These are phyloP conservation scores for Nerophis lumbriciformis DNA, from an alignment of 2,113 vertebrate genomes.

Conservation along the genomic window DNA sequence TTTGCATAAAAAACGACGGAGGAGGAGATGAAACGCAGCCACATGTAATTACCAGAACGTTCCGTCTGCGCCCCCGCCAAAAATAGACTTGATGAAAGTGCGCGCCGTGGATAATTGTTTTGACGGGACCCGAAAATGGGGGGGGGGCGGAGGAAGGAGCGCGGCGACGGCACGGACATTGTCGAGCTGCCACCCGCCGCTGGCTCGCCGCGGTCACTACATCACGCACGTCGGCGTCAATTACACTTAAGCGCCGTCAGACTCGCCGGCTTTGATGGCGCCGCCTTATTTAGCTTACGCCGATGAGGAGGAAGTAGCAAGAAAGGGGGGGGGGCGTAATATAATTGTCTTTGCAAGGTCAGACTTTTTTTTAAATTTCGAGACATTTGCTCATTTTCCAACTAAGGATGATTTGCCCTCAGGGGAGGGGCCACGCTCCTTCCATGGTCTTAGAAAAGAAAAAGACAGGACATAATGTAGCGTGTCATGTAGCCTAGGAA, in stretches of 20 bases:
- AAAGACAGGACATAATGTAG: not conserved
- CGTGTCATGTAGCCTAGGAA: not conserved
- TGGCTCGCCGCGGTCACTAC: conserved; percentile 41
- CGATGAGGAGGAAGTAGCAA: conserved; percentile 41
- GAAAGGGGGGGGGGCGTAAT: conserved; percentile 42
- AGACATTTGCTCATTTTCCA: conserved; percentile 51
- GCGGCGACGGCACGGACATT: conserved; percentile 26
- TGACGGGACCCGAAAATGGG: conserved; percentile 47
- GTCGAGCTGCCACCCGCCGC: conserved; percentile 32
- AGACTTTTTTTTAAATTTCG: conserved; percentile 52
- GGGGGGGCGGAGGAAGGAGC: conserved; percentile 15
- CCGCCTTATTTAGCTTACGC: conserved; percentile 58
- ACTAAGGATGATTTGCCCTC: conserved; percentile 35
- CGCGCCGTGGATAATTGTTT: conserved; percentile 52
- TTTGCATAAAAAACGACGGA: conserved; percentile 32
- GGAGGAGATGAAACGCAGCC: conserved; percentile 36
- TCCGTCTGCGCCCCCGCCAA: conserved; percentile 28
- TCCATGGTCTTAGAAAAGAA: conserved; percentile 52
- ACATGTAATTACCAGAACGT: conserved; percentile 50
- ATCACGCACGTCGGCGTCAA: conserved; percentile 48
- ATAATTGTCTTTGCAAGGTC: conserved; percentile 70
- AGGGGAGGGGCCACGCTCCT: conserved; percentile 18
- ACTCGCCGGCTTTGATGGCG: conserved; percentile 53
- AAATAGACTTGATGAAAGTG: conserved; percentile 41
- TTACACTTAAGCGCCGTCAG: conserved; percentile 43